These are phyloP conservation scores for Campoplex nolae DNA, from an alignment of 2,888 invertebrate species.

Conservation along the genomic window DNA sequence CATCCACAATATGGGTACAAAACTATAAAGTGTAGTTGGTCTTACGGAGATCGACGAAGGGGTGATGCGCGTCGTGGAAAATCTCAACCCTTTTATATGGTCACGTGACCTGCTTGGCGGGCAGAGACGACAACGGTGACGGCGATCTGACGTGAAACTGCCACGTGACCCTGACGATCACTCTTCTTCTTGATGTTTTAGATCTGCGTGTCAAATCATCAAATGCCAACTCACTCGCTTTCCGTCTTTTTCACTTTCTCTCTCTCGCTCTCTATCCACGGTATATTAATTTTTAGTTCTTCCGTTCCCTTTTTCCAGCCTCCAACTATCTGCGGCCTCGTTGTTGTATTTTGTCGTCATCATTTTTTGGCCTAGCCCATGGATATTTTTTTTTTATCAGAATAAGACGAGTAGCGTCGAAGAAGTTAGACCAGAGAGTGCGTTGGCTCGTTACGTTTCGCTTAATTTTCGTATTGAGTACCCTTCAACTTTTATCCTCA, in stretches of 20 bases:
- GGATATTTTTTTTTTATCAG: background rate
- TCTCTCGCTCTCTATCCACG: slow-evolving; percentile 48
- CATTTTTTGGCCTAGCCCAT: slow-evolving; percentile 7
- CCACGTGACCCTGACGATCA: slow-evolving; percentile 76
- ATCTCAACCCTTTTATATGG: slow-evolving; percentile 84
- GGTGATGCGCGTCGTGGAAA: slow-evolving; percentile 73
- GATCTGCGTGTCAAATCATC: slow-evolving; percentile 84
- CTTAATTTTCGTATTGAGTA: slow-evolving; percentile 15
- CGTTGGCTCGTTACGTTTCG: slow-evolving; percentile 50
- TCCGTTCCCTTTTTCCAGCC: slow-evolving; percentile 33
- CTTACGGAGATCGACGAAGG: slow-evolving; percentile 46
- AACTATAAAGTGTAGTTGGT: slow-evolving; percentile 44
- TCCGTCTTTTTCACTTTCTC: slow-evolving; percentile 42
- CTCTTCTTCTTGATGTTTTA: slow-evolving; percentile 76
- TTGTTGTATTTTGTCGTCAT: slow-evolving; percentile 59
- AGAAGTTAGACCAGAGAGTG: slow-evolving; percentile 34
- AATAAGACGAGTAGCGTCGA: slow-evolving; percentile 15
- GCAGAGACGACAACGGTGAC: slow-evolving; percentile 67
- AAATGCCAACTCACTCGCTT: slow-evolving; percentile 72
- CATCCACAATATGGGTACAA: slow-evolving; percentile 32
- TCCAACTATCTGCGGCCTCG: slow-evolving; percentile 1
- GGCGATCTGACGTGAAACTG: slow-evolving; percentile 71
- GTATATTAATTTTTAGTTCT: slow-evolving; percentile 41
- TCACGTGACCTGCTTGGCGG: slow-evolving; percentile 82
- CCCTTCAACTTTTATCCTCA: slow-evolving; percentile 34